Evolutionary conservation across 1,140 invertebrate genomes (phyloP).

Genomic region (Polypedilum pembai): DNA sequence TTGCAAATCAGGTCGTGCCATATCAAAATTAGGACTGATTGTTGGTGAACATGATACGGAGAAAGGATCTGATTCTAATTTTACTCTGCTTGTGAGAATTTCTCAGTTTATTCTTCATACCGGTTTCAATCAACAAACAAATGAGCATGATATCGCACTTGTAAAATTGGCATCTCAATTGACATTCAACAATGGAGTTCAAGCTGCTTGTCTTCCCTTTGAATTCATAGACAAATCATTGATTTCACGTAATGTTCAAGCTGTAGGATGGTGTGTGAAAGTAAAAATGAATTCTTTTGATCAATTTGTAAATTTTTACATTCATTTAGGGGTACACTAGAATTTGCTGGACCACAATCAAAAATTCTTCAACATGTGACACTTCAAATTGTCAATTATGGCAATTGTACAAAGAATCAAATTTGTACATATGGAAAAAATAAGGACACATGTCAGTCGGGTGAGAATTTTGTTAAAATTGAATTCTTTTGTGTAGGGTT

Average conservation of each 20-base stretch:
- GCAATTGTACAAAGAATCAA: not conserved
- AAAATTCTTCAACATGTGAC: not conserved
- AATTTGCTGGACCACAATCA: not conserved
- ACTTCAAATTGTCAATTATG: not conserved
- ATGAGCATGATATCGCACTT: conserved; percentile 38
- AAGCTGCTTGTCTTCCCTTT: conserved; percentile 39
- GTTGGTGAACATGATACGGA: conserved; percentile 30
- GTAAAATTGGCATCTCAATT: conserved; percentile 34
- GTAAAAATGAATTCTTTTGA: no score
- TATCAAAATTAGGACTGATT: conserved; percentile 30
- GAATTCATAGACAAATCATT: not conserved
- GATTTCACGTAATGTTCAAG: not conserved
- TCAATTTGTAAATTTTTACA: no score
- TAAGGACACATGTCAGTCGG: not conserved
- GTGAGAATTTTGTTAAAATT: no score
- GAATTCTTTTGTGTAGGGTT: no score
- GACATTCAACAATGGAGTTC: conserved; percentile 38
- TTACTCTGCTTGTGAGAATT: not conserved
- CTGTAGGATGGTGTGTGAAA: not conserved
- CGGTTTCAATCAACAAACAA: conserved; percentile 32
- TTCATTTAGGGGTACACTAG: not conserved
- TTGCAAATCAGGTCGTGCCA: conserved; percentile 33
- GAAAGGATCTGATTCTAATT: not conserved
- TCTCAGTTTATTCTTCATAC: conserved; percentile 36
- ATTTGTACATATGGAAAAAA: not conserved